Base-by-base conservation (phyloP, 2,797 vertebrate species). In the Peromyscus attwateri region DNA sequence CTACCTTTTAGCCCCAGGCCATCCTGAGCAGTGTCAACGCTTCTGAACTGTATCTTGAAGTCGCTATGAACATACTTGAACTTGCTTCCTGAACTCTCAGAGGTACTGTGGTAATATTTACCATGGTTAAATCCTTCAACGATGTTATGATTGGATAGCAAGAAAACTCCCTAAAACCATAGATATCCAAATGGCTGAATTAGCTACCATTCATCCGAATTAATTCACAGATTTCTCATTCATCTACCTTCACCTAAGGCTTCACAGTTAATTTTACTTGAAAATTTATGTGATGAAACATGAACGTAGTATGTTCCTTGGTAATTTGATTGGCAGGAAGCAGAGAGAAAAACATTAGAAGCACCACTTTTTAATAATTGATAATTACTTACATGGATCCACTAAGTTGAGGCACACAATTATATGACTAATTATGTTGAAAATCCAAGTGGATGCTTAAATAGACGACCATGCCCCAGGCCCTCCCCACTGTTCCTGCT, bases 341-440 rank as follows among this genome's bases (percentile, higher is more conserved):
- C 94, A 73, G 37, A 87, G 71, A 96, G 82, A 76, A 90, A 98
- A 97, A 94, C 95, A 98, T 97, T 97, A 97, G 49, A 97, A 97
- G 81, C 73, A 89, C 14, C 9, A 62, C 92, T 96, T 97, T 98
- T 98, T 97, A 98, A 98, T 98, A 98, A 97, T 98, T 97, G 95
- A 98, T 98, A 97, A 98, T 97, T 97, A 98, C 96, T 95, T 98
- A 97, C 97, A 96, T 94, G 97, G 98, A 98, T 98, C 96, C 95
- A 94, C 96, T 96, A 97, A 98, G 95, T 98, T 98, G 97, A 98
- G 98, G 96, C 95, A 93, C 96, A 97, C 96, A 98, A 94, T 97
- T 95, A 97, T 94, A 94, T 98, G 98, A 98, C 98, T 98, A 98
- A 98, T 98, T 98, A 98, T 77, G 96, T 98, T 40, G 96, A 98